phyloP scores from a whole-genome alignment of 2,113 vertebrate species.

The Pholis gunnellus region DNA sequence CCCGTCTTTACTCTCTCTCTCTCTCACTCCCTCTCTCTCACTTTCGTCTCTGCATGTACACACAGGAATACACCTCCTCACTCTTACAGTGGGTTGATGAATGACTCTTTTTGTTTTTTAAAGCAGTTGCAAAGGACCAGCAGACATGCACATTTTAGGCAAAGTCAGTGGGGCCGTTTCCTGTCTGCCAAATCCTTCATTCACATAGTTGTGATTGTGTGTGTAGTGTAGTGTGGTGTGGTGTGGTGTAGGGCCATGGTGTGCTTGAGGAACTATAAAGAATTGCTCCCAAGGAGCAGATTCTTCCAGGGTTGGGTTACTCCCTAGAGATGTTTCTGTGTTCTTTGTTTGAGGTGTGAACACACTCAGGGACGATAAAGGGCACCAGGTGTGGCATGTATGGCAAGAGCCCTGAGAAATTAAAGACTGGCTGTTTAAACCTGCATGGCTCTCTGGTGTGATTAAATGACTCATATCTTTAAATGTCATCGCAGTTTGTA shows the following conservation, averaged over 20 bases:
- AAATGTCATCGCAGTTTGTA: constrained; percentile 6
- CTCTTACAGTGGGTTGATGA: neutral
- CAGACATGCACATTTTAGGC: neutral
- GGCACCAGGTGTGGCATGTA: constrained; percentile 59
- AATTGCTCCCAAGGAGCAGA: constrained; percentile 49
- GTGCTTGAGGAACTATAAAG: constrained; percentile 41
- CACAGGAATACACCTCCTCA: constrained; percentile 41
- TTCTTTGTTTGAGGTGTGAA: constrained; percentile 64
- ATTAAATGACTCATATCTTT: constrained; percentile 44
- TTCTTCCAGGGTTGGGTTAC: constrained; percentile 62
- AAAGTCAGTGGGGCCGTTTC: neutral
- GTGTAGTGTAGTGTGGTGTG: constrained; percentile 1
- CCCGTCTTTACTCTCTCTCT: constrained; percentile 4
- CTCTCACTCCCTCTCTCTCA: neutral
- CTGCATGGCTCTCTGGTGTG: constrained; percentile 6
- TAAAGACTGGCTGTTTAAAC: constrained; percentile 13
- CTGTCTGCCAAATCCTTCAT: neutral
- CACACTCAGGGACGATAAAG: constrained; percentile 41
- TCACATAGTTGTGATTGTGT: neutral
- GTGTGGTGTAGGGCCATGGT: neutral
- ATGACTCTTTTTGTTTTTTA: neutral
- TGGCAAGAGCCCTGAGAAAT: constrained; percentile 20
- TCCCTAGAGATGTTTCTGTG: constrained; percentile 58
- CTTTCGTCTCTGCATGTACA: constrained; percentile 38
- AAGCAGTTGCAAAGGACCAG: neutral